A percentile compares a stretch with the other conserved stretches of the same genome.
These are phyloP conservation scores for Acronicta aceris DNA, from an alignment of 2,888 invertebrate genomes.

Conservation along the genomic window DNA sequence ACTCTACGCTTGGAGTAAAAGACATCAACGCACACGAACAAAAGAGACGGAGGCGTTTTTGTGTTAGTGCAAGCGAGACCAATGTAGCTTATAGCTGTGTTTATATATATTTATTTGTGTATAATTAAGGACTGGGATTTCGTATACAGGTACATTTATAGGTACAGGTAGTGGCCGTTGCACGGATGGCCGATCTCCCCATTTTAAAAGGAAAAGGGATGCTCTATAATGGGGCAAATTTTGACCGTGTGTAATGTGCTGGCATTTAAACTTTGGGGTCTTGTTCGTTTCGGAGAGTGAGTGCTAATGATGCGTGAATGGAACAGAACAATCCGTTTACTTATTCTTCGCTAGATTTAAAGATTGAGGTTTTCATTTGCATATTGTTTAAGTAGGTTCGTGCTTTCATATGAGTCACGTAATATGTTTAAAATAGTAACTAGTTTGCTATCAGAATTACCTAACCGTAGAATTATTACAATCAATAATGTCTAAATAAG, in stretches of 20 bases:
- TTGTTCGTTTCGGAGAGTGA: conserved; percentile 77
- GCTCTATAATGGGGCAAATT: conserved; percentile 73
- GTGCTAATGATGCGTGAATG: conserved; percentile 81
- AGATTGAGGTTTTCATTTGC: conserved; percentile 29
- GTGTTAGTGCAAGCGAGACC: conserved; percentile 76
- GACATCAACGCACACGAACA: conserved; percentile 83
- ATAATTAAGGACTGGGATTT: conserved; percentile 84
- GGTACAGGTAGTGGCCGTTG: conserved; percentile 78
- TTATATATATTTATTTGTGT: conserved; percentile 76
- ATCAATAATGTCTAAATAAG: neutral
- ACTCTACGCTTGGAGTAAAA: conserved; percentile 76
- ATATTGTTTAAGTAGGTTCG: conserved; percentile 8
- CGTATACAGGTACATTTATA: conserved; percentile 67
- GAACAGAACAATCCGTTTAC: conserved; percentile 73
- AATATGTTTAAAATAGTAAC: no score
- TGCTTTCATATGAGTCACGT: neutral
- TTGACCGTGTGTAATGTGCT: conserved; percentile 71
- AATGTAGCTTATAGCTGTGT: conserved; percentile 73
- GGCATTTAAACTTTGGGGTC: conserved; percentile 73
- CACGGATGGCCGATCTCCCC: conserved; percentile 86
- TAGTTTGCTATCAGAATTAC: no score
- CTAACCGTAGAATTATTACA: no score
- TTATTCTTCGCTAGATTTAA: conserved; percentile 55
- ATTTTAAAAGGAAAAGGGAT: conserved; percentile 77
- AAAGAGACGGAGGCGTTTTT: conserved; percentile 70